Percentiles rank a stretch among this genome's conserved stretches.
These are phyloP conservation scores for Phenganax stokvisi DNA, from an alignment of 92 coral and sea anemone genomes.

Conservation along the genomic window DNA sequence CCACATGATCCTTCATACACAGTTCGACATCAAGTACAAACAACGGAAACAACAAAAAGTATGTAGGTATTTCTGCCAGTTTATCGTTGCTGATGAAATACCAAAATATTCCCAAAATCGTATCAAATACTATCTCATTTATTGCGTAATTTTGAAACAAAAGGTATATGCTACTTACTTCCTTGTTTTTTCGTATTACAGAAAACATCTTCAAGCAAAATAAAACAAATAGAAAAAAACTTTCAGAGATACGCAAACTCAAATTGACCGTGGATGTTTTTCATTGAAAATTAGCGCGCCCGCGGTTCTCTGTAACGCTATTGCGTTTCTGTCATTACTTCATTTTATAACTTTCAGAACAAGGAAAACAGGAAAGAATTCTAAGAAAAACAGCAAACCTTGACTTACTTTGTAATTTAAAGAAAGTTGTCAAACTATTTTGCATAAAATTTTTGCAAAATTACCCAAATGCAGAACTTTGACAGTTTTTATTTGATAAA, in stretches of 20 bases:
- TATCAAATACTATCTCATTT: neutral
- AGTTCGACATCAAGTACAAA: too few relatives aligned
- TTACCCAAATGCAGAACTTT: too few relatives aligned
- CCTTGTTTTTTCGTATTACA: slow-evolving; percentile 28
- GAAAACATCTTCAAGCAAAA: slow-evolving; percentile 25
- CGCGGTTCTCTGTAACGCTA: neutral
- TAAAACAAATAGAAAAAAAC: neutral
- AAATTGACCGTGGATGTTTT: neutral
- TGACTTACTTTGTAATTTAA: too few relatives aligned
- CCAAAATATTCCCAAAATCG: too few relatives aligned
- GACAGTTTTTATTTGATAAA: too few relatives aligned
- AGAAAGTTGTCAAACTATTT: too few relatives aligned
- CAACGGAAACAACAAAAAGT: too few relatives aligned
- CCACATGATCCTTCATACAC: too few relatives aligned
- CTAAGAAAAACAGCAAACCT: neutral
- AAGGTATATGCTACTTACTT: slow-evolving; percentile 17
- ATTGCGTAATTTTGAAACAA: neutral
- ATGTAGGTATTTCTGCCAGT: too few relatives aligned
- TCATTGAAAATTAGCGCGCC: neutral
- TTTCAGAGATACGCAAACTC: neutral
- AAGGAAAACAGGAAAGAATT: neutral
- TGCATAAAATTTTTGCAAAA: too few relatives aligned
- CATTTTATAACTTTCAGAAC: neutral
- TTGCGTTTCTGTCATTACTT: neutral
- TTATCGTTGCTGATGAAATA: too few relatives aligned